Evolutionary conservation across 2,113 vertebrate genomes (phyloP), one percentile per base, ranked within the genome.

Genomic region (Scatophagus argus): DNA sequence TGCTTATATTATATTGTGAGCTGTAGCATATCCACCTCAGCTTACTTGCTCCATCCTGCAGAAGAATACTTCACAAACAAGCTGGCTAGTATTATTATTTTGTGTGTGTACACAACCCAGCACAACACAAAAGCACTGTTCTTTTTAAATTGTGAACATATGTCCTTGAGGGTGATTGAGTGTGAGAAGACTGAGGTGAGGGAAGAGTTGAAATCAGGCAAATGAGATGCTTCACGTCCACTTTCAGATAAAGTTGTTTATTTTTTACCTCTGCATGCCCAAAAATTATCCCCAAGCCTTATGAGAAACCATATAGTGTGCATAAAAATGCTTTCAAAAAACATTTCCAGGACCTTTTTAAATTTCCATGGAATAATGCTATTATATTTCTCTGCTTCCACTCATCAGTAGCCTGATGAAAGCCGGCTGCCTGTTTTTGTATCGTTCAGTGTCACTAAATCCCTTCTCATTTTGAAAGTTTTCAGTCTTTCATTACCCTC

Each of bases 391-490:
- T 58, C 16, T n/a, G 23, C 69, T 77, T 77, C 70, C 43, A 63
- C 73, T 88, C 72, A 87, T 84, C 75, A 88, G 64, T 34, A 68
- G 67, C 62, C 60, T 76, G 63, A 79, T 79, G 79, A 81, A 90
- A 81, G 67, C 58, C 6, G 4, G 21, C 75, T 84, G 75, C 74
- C 74, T 88, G 47, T 72, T 46, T 79, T 52, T 78, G 70, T 85
- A 78, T 85, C 66, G 8, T 69, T 87, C 82, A 88, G 56, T 87
- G 86, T 90, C 73, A 86, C 76, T 39, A 88, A 90, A 87, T 89
- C 85, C 79, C 44, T 73, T 78, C 52, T 76, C 85, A 82, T 74
- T 87, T 85, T 79, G 43, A 83, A 77, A 80, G 58, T 70, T 38
- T 72, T 79, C 72, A 71, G 77, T 79, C 82, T 82, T 79, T 79